Percentiles rank a stretch among this genome's conserved stretches.
phyloP scores from a whole-genome alignment of 2,888 invertebrate genomes.

The Dryobota labecula region DNA sequence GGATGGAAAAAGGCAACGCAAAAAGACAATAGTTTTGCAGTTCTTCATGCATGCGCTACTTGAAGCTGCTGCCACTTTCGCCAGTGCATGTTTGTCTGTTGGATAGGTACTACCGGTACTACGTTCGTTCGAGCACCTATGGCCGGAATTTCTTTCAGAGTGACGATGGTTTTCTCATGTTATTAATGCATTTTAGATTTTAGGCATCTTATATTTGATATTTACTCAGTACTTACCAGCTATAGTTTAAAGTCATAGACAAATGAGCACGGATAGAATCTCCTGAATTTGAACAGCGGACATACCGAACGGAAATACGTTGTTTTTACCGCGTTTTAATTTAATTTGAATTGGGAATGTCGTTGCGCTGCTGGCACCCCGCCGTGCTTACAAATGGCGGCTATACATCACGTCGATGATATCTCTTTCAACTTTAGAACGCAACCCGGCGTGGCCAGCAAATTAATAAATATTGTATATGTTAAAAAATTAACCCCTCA shows the following conservation, averaged over 20 bases:
- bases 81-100: not conserved
- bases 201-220: not conserved
- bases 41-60: not conserved
- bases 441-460: conserved; percentile 80
- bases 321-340: conserved; percentile 90
- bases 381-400: conserved; percentile 87
- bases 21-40: not conserved
- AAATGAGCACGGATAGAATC: conserved; percentile 89
- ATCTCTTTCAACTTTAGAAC: conserved; percentile 89
- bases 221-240: not conserved
- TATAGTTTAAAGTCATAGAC: conserved; percentile 79
- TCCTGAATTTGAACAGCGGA: conserved; percentile 83
- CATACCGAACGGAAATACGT: conserved; percentile 84
- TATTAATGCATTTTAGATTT: not conserved
- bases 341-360: conserved; percentile 89
- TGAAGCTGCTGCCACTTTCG: not conserved
- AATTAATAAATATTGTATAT: conserved; percentile 84
- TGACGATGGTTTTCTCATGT: not conserved
- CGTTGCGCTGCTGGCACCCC: conserved; percentile 83
- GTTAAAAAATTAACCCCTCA: conserved; percentile 75
- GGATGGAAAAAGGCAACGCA: not conserved
- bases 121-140: not conserved
- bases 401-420: conserved; percentile 89
- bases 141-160: not conserved
- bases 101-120: not conserved